Base-by-base conservation (phyloP, 2,888 invertebrate genomes). In the Penaeus monodon region DNA sequence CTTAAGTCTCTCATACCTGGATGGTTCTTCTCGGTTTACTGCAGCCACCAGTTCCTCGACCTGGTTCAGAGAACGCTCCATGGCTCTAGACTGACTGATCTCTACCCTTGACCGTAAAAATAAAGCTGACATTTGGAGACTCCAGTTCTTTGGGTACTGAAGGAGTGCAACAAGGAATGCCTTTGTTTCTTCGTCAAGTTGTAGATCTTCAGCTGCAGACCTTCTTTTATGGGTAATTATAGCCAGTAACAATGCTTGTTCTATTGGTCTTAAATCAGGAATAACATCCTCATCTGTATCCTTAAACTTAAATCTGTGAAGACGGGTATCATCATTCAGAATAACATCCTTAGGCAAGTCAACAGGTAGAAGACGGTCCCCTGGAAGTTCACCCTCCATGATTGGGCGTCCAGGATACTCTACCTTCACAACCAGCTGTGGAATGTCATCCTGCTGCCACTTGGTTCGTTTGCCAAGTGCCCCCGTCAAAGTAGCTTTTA, bases 401-500 rank as follows among this genome's bases (percentile, higher is more conserved):
- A 90, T 10, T 49, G 88, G 86, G 24, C 73, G 76, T 33, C 84
- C 88, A 57, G 57, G 57, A 49, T 88, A 90, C 33, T 74, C 27
- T 80, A 97, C 94, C 91, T 95, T 94, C 0, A 98, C 92, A 68
- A 95, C 94, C 27, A 99, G 93, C 92, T 99, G 99, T 0, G 99
- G 95, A 78, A 97, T 92, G 64, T 95, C 94, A 74, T 95, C 95
- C 91, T 95, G 94, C 92, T 99, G 99, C 92, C 95, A 97, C 91
- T 95, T 96, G 17, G 99, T 99, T 89, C 99, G 94, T 92, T 96
- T 96, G 0, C 99, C 99, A 90, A 99, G 93, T 65, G 96, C 94
- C 90, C 97, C 97, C 93, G 93, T 92, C 44, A 93, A 90, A 74
- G 91, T 89, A n/a, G 97, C 93, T 76, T 94, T 94, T 73, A 98